phyloP scores from a whole-genome alignment of 2,113 vertebrate genomes.

The Oreotrochilus melanogaster region DNA sequence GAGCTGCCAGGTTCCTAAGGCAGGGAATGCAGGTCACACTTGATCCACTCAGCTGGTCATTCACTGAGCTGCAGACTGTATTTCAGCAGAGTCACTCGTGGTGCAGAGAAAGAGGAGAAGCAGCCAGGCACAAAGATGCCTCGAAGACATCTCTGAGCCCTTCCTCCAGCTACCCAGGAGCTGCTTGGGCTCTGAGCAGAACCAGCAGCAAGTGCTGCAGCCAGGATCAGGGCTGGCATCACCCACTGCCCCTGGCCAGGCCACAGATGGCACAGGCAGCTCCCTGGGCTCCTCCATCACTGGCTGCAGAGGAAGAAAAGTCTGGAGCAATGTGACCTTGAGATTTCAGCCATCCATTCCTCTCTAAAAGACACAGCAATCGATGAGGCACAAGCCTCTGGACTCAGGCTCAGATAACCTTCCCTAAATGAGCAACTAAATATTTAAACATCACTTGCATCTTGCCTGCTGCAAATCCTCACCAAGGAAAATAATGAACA shows the following conservation, averaged over 20 bases:
- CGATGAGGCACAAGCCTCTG: neutral
- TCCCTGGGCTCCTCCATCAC: neutral
- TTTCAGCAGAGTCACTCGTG: neutral
- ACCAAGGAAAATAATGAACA: neutral
- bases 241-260: neutral
- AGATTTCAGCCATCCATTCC: neutral
- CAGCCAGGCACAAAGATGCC: neutral
- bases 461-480: neutral
- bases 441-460: neutral
- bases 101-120: neutral
- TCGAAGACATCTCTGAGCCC: neutral
- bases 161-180: neutral
- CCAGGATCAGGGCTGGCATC: neutral
- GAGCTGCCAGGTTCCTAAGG: neutral
- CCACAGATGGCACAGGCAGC: conserved; percentile 6
- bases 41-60: neutral
- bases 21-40: neutral
- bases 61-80: neutral
- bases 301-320: neutral
- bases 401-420: neutral
- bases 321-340: conserved; percentile 16
- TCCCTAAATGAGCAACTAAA: neutral
- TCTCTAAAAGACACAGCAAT: fast-evolving
- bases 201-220: neutral
- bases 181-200: neutral